These are phyloP conservation scores for Cinclus cinclus DNA, from an alignment of 2,113 vertebrate genomes.

Conservation along the genomic window DNA sequence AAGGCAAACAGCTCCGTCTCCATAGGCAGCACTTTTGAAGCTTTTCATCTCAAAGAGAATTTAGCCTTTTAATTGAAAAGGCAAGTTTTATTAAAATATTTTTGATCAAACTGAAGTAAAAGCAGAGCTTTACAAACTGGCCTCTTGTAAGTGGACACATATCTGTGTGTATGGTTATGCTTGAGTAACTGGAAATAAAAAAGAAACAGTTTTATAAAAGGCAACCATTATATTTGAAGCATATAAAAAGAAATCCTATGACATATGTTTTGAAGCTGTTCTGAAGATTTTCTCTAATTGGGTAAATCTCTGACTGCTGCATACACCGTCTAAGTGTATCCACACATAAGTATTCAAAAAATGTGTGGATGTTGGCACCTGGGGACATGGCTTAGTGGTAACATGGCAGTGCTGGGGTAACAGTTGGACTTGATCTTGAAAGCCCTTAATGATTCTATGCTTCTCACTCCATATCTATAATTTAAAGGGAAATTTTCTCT, in stretches of 20 bases:
- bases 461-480: neutral
- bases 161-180: neutral
- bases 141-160: neutral
- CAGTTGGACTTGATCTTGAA: neutral
- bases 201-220: neutral
- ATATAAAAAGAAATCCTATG: neutral
- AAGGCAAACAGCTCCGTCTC: constrained; percentile 9
- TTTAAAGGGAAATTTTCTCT: neutral
- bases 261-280: neutral
- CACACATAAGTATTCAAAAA: neutral
- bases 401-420: neutral
- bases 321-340: neutral
- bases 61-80: constrained; percentile 20
- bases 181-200: neutral
- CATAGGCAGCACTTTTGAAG: neutral
- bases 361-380: neutral
- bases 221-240: neutral
- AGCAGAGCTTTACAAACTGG: neutral
- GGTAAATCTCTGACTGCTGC: neutral
- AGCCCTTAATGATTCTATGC: neutral
- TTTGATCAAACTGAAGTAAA: neutral
- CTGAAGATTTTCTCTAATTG: neutral
- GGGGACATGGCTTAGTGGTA: neutral
- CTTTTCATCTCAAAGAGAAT: neutral
- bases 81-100: neutral